Evolutionary conservation across 1,140 invertebrate genomes (phyloP), one percentile per base, ranked within the genome.

Genomic region (Yoshiicerus persimilis): DNA sequence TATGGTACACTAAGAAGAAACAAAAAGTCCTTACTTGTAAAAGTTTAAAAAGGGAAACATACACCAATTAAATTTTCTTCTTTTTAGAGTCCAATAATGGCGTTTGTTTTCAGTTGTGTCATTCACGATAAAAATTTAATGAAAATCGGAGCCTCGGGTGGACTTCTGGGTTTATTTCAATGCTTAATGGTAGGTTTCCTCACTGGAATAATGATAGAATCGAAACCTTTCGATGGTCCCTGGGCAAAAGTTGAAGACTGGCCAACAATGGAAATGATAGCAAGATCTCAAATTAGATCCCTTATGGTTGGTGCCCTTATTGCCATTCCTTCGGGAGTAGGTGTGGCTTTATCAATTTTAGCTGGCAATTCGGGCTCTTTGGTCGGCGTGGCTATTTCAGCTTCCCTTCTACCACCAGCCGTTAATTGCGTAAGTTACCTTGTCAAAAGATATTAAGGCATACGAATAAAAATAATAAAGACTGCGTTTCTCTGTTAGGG

Each of bases 361-460:
- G 96, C 96, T 91, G 96, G 96, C 23, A 97, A 96, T 91, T 95
- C 95, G 62, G 96, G 96, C 1, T 96, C 96, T 2, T 92, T 97
- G 56, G 97, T 98, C 88, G 96, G 96, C 90, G 97, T 98, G 47
- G 97, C 97, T 6, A 97, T 97, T 91, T 97, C 96, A 3, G 96
- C 97, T 2, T 97, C 96, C 1, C 92, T 97, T 39, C 91, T 98
- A 83, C 96, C 96, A n/a, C 97, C 96, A 16, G 95, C 96, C 88
- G 96, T 97, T 8, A 97, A 97, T 92, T 96, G 95, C 91, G 96
- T 96, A 93, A 94, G 94, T 87, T 66, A 2, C 5, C 47, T 77
- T 3, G 6, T 8, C 20, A 20, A 64, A 23, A 16, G n/a, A 36
- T 0, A 32, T 39, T 75, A 27, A 38, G 39, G 30, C 23, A 66